Conservation (phyloP, 2,797 vertebrate genomes). For the Neomorphus geoffroyi region DNA sequence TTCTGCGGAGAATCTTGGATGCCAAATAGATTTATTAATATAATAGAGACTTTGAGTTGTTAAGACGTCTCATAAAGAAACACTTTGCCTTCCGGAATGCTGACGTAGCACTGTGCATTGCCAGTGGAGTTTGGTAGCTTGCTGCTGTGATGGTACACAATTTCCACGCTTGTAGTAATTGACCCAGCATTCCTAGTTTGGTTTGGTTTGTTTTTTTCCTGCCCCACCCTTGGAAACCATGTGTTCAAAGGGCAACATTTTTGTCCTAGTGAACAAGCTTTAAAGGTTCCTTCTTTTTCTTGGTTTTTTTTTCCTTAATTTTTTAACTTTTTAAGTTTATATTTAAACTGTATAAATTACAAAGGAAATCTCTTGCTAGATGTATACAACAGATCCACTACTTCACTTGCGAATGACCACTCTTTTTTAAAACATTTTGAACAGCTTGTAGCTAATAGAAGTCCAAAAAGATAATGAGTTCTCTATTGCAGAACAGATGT, state of each 20-base stretch:
- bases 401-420: conserved; percentile 50
- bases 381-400: not conserved
- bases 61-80: not conserved
- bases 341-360: not conserved
- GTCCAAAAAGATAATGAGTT: conserved; percentile 51
- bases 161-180: not conserved
- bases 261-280: not conserved
- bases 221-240: not conserved
- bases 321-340: not conserved
- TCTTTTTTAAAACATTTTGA: not conserved
- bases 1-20: not conserved
- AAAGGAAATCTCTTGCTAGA: conserved; percentile 8
- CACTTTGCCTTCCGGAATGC: not conserved
- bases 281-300: not conserved
- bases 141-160: not conserved
- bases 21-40: not conserved
- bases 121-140: not conserved
- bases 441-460: conserved; percentile 63
- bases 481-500: conserved; percentile 49
- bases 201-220: not conserved
- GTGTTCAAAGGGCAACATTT: not conserved
- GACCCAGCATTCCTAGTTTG: not conserved
- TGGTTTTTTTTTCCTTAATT: not conserved
- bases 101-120: not conserved
- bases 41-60: not conserved